Conservation (phyloP, 2,113 vertebrate genomes). For the Callospermophilus lateralis region DNA sequence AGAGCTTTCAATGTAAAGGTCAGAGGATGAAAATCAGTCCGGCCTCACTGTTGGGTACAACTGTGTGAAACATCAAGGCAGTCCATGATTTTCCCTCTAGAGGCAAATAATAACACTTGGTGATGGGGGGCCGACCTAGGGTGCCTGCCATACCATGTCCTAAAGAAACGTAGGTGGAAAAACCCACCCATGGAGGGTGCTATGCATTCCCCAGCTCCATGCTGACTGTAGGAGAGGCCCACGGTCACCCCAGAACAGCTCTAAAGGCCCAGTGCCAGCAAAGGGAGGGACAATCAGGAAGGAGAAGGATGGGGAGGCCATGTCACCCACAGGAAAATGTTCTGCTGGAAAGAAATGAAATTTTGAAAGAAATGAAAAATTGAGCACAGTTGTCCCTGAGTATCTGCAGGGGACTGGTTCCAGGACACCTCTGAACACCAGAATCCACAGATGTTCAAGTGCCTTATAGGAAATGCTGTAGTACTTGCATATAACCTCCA, state of each 20-base stretch:
- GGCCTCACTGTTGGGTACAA: background rate
- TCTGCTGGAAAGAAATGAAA: no score
- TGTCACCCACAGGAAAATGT: background rate
- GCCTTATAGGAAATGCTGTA: background rate
- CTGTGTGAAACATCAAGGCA: background rate
- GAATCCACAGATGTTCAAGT: background rate
- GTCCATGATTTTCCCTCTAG: background rate
- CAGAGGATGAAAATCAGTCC: background rate
- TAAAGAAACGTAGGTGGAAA: background rate
- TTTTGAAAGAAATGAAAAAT: background rate
- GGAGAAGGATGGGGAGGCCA: background rate
- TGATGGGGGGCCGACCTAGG: background rate
- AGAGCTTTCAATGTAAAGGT: background rate
- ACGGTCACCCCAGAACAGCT: background rate
- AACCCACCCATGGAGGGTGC: accelerated
- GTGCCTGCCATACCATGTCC: no score
- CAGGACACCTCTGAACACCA: no score
- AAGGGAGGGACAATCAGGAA: background rate
- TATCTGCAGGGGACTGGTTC: background rate
- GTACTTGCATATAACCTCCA: background rate
- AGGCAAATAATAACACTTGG: background rate
- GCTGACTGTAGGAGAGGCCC: background rate
- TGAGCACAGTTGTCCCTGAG: no score
- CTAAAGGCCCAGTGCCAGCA: no score
- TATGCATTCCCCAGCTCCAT: background rate